Conservation (phyloP, 2,113 vertebrate species). For the Cyprinodon variegatus region DNA sequence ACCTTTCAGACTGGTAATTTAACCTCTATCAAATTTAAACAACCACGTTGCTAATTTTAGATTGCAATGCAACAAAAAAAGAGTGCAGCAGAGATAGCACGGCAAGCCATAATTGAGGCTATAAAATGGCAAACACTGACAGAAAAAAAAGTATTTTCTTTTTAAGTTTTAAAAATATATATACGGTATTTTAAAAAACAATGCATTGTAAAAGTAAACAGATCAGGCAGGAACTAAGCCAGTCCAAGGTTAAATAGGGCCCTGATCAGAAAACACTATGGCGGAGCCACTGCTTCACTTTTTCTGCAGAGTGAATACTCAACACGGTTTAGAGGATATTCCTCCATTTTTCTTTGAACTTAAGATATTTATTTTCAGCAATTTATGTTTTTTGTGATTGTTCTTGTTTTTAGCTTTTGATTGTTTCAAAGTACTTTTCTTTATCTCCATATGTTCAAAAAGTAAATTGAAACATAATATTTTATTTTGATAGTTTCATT, state of each 20-base stretch:
- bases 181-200: neutral
- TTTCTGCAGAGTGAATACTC: neutral
- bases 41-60: neutral
- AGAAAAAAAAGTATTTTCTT: neutral
- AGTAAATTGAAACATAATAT: too few species aligned
- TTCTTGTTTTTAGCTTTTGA: neutral
- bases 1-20: slow-evolving; percentile 31
- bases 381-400: neutral
- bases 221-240: neutral
- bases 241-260: neutral
- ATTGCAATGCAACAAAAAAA: neutral
- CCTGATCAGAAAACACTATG: neutral
- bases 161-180: accelerated
- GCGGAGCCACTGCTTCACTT: neutral
- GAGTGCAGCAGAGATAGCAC: neutral
- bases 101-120: too few species aligned
- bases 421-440: too few species aligned
- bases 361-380: neutral
- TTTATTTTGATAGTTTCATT: too few species aligned
- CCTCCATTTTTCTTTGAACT: neutral
- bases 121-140: neutral
- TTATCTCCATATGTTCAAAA: too few species aligned
- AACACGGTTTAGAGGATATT: neutral
- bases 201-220: neutral
- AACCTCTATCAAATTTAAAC: slow-evolving; percentile 17